Evolutionary conservation across 2,113 vertebrate species (phyloP).

Genomic region (Phocoena sinus): DNA sequence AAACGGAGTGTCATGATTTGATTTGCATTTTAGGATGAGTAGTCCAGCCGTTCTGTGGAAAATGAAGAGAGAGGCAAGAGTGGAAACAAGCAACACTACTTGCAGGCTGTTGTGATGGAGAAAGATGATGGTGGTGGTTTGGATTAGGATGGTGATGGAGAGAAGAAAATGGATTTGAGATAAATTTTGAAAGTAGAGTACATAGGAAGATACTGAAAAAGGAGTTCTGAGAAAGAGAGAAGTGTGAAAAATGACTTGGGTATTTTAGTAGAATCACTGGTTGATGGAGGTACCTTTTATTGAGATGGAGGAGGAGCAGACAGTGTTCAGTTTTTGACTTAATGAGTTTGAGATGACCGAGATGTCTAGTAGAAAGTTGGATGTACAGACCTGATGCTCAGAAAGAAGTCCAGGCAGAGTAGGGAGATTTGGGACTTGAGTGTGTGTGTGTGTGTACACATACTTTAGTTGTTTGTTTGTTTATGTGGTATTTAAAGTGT

Average conservation of each 20-base stretch:
- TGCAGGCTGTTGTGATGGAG: background rate
- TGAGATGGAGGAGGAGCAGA: background rate
- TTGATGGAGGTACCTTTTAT: background rate
- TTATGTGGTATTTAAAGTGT: background rate
- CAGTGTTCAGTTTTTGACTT: background rate
- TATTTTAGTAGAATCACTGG: background rate
- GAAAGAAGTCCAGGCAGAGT: background rate
- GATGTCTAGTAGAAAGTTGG: background rate
- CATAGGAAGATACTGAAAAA: background rate
- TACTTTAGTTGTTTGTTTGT: background rate
- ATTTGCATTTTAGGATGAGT: background rate
- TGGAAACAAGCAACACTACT: background rate
- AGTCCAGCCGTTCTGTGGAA: background rate
- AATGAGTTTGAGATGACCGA: background rate
- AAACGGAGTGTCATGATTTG: background rate
- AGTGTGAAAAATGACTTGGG: background rate
- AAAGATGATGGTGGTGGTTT: background rate
- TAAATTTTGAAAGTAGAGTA: background rate
- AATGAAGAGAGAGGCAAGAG: background rate
- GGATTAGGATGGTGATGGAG: background rate
- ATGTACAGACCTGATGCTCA: background rate
- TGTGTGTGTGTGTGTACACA: background rate
- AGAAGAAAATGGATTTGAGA: background rate
- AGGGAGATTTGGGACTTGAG: background rate
- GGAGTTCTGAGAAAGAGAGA: background rate